Evolutionary conservation across 2,113 vertebrate genomes (phyloP), one percentile per base, ranked within the genome.

Genomic region (Piaya cayana): DNA sequence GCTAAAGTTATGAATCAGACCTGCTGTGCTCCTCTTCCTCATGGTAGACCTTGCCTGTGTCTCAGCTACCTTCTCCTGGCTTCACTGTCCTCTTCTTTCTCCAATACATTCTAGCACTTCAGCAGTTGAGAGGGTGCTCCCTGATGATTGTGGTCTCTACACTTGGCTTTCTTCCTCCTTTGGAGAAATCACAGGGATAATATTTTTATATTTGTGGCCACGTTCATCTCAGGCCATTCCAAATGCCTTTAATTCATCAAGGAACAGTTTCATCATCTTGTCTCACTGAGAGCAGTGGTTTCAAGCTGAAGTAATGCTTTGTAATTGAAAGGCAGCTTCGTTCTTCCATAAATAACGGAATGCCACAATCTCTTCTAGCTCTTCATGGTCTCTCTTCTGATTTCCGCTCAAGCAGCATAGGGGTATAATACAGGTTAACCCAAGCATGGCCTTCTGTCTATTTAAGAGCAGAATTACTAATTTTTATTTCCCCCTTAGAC

Each of bases 241-340:
- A 88, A 86, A 37, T 59, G 34, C 26, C 34, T 92, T 90, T 67
- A 69, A 80, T 83, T 86, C 30, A 36, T 75, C 23, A 93, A 88
- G 22, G 29, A 55, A 58, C 4, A 32, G 12, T 86, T 90, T 74
- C 18, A 56, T 90, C 10, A 17, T 80, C 62, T 83, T 88, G 15
- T 59, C 76, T 88, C 60, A 13, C 17, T 79, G 75, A 29, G 50
- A 82, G 32, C 71, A 59, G 34, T 80, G 42, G 59, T 92, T 93
- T 90, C 88, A 90, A 87, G 60, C 77, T 90, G 88, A 88, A 80
- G 47, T 88, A 86, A 42, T 59, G 20, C 34, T 90, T 79, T 85
- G 36, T 70, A 82, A 70, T 74, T 88, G 68, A 92, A 95, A 92
- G 45, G 32, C 79, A 92, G 34, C 82, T 77, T 80, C 25, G 37